Conservation (phyloP, 2,797 vertebrate genomes). For the Hafferia zeledoni region DNA sequence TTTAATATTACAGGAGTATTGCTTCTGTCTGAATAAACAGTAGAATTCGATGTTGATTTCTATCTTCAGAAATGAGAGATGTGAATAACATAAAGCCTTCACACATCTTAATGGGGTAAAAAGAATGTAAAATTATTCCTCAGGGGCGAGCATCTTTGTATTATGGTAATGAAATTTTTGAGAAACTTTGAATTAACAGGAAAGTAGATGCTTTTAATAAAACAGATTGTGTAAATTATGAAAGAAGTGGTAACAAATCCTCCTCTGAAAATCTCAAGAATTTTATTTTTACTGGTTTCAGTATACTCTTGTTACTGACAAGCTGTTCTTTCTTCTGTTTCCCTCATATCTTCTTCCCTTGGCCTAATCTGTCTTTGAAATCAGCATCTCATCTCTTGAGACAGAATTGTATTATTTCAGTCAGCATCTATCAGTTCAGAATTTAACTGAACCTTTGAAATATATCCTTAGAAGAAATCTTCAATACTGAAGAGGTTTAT, state of each 20-base stretch:
- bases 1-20: background rate
- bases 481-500: background rate
- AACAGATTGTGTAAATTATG: background rate
- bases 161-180: background rate
- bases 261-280: background rate
- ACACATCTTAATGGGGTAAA: background rate
- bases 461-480: background rate
- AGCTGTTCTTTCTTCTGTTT: background rate
- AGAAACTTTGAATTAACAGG: background rate
- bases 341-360: background rate
- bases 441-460: slow-evolving; percentile 7
- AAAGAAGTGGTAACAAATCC: background rate
- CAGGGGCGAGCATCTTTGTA: background rate
- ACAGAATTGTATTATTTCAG: background rate
- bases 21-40: background rate
- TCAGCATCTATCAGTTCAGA: background rate
- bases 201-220: background rate
- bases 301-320: background rate
- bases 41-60: background rate
- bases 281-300: background rate
- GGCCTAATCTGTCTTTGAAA: background rate
- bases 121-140: background rate
- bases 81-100: background rate
- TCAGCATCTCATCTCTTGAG: background rate
- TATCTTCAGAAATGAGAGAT: background rate